A percentile compares a stretch with the other conserved stretches of the same genome.
phyloP scores from a whole-genome alignment of 2,797 vertebrate species.

The Enteromius argenteus region DNA sequence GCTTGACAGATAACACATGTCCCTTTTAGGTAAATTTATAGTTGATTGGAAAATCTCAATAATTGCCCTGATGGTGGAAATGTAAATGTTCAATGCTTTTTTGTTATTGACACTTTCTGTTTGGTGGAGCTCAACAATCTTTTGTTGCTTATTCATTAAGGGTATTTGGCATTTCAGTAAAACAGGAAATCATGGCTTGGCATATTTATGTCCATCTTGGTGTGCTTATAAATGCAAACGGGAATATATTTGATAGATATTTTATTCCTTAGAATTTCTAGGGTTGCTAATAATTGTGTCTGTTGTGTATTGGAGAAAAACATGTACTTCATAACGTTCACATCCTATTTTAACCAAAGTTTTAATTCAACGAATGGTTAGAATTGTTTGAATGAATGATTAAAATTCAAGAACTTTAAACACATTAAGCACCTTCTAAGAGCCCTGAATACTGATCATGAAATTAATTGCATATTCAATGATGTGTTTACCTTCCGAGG shows the following conservation, averaged over 20 bases:
- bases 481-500: neutral
- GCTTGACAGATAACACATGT: neutral
- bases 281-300: neutral
- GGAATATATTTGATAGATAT: neutral
- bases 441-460: neutral
- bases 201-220: neutral
- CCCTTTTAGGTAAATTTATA: neutral
- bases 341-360: neutral
- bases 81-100: neutral
- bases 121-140: neutral
- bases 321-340: neutral
- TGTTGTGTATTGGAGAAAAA: neutral
- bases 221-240: neutral
- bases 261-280: neutral
- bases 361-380: neutral
- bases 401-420: neutral
- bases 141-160: neutral
- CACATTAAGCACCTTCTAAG: neutral
- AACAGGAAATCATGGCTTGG: neutral
- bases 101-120: neutral
- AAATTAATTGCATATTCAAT: neutral
- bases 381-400: neutral
- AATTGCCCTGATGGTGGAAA: neutral
- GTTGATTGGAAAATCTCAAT: neutral
- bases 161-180: neutral